A percentile compares a stretch with the other conserved stretches of the same genome.
These are phyloP conservation scores for Drosophila arawakana DNA, from an alignment of 1,140 invertebrate species.

Conservation along the genomic window DNA sequence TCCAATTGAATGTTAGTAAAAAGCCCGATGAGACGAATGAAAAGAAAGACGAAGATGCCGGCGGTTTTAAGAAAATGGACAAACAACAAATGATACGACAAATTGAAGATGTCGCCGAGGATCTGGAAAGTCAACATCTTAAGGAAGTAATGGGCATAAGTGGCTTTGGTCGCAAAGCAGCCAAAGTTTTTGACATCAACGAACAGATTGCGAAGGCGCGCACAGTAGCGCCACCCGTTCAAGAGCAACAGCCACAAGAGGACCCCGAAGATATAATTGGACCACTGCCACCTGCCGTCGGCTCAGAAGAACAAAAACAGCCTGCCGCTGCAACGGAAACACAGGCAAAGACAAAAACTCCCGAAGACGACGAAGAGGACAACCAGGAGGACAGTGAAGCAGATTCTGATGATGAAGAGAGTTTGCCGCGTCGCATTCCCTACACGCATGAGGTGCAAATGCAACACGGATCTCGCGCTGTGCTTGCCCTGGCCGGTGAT, in stretches of 20 bases:
- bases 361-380: slow-evolving; percentile 41
- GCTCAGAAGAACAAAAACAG: neutral
- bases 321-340: slow-evolving; percentile 21
- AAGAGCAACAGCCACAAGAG: slow-evolving; percentile 30
- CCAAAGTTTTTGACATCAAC: slow-evolving; percentile 90
- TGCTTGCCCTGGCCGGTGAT: slow-evolving; percentile 95
- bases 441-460: slow-evolving; percentile 92
- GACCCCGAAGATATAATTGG: slow-evolving; percentile 71
- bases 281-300: slow-evolving; percentile 54
- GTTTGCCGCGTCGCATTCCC: slow-evolving; percentile 89
- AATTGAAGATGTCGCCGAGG: slow-evolving; percentile 89
- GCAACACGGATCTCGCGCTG: slow-evolving; percentile 93
- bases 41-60: slow-evolving; percentile 42
- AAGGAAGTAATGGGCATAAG: slow-evolving; percentile 91
- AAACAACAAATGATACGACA: slow-evolving; percentile 85
- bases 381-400: slow-evolving; percentile 48
- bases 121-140: slow-evolving; percentile 88
- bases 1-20: slow-evolving; percentile 85
- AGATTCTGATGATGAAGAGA: slow-evolving; percentile 85
- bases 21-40: slow-evolving; percentile 47
- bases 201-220: slow-evolving; percentile 83
- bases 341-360: slow-evolving; percentile 2
- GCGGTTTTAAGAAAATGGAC: slow-evolving; percentile 88
- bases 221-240: slow-evolving; percentile 48
- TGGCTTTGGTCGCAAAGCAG: slow-evolving; percentile 91